Evolutionary conservation across 2,113 vertebrate genomes (phyloP).

Genomic region (Brachypteracias leptosomus): DNA sequence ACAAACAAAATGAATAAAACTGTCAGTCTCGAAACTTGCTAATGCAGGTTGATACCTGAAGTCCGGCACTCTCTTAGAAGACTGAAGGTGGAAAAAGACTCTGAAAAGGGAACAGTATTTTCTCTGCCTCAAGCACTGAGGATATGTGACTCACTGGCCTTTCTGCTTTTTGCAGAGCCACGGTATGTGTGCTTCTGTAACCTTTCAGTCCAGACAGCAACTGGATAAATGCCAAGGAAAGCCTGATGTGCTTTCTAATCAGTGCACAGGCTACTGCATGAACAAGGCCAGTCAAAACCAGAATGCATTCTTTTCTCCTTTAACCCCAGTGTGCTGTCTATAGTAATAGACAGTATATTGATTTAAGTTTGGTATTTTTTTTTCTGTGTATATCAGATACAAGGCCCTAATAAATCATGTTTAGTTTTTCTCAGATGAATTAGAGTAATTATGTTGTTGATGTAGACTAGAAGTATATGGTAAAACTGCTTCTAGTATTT

Average conservation of each 20-base stretch:
- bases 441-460: not conserved
- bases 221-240: slow-evolving; percentile 33
- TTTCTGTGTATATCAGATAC: not conserved
- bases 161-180: slow-evolving; percentile 22
- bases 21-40: not conserved
- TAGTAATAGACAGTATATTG: not conserved
- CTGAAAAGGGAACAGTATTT: slow-evolving; percentile 7
- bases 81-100: not conserved
- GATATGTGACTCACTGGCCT: not conserved
- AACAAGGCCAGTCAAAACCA: slow-evolving; percentile 18
- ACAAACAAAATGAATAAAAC: not conserved
- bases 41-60: not conserved
- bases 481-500: not conserved
- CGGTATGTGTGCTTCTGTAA: slow-evolving; percentile 14
- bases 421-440: not conserved
- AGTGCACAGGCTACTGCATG: not conserved
- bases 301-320: not conserved
- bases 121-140: not conserved
- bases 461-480: not conserved
- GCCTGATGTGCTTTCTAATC: slow-evolving; percentile 54
- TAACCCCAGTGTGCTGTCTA: not conserved
- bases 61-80: not conserved
- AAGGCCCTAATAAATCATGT: not conserved
- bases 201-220: slow-evolving; percentile 38
- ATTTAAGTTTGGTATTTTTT: slow-evolving; percentile 26